Evolutionary conservation across 2,888 invertebrate species (phyloP).

Genomic region (Trichacis sp.): DNA sequence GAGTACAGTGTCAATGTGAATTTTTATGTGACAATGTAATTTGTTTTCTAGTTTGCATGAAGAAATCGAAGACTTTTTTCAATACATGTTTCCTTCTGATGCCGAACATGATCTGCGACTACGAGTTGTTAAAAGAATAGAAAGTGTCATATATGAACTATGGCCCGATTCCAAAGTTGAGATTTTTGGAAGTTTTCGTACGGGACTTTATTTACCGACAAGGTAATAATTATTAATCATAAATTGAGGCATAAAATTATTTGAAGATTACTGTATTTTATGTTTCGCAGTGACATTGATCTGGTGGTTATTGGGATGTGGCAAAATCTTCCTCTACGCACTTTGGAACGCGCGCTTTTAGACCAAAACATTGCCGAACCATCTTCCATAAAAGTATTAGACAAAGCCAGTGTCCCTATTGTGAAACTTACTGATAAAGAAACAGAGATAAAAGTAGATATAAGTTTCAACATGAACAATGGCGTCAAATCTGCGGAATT

Average conservation of each 20-base stretch:
- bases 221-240: constrained; percentile 72
- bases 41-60: constrained; percentile 82
- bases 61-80: constrained; percentile 96
- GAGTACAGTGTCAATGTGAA: constrained; percentile 23
- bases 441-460: constrained; percentile 89
- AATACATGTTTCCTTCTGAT: constrained; percentile 92
- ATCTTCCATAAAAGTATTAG: constrained; percentile 92
- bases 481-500: constrained; percentile 97
- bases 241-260: no score
- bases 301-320: constrained; percentile 79
- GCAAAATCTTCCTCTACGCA: constrained; percentile 90
- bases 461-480: constrained; percentile 99
- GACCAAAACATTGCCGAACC: constrained; percentile 91
- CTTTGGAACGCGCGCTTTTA: constrained; percentile 90
- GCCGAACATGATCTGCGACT: constrained; percentile 91
- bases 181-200: constrained; percentile 97
- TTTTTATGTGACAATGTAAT: constrained; percentile 24
- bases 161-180: constrained; percentile 96
- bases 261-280: no score
- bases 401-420: constrained; percentile 98
- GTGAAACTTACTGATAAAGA: constrained; percentile 94
- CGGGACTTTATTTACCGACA: constrained; percentile 97
- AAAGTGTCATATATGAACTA: constrained; percentile 85
- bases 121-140: constrained; percentile 90
- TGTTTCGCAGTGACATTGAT: constrained; percentile 80